These are phyloP conservation scores for Circaetus gallicus DNA, from an alignment of 2,113 vertebrate species.

Conservation along the genomic window DNA sequence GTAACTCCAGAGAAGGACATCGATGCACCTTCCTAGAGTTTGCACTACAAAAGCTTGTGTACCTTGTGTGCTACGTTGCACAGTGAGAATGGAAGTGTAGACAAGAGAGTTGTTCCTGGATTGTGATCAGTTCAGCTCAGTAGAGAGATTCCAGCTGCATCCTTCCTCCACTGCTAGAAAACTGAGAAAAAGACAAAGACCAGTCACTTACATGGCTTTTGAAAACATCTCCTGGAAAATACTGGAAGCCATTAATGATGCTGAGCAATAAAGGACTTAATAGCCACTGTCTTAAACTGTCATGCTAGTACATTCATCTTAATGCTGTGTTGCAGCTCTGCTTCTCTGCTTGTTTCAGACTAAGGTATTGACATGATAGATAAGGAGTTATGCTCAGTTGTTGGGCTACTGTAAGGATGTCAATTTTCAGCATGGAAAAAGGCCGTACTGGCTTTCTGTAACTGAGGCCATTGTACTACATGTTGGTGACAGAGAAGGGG, in stretches of 20 bases:
- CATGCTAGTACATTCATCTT: background rate
- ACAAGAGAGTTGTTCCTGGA: background rate
- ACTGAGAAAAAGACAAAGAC: background rate
- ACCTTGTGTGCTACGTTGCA: rapidly evolving
- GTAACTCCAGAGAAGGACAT: background rate
- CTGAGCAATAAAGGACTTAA: background rate
- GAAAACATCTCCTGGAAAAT: background rate
- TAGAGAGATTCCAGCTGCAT: background rate
- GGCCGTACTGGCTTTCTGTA: background rate
- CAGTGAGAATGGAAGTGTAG: background rate
- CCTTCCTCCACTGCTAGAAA: background rate
- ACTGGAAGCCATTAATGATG: background rate
- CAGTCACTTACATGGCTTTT: background rate
- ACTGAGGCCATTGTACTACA: rapidly evolving
- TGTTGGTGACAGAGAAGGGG: background rate
- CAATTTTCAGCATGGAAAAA: background rate
- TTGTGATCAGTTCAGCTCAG: background rate
- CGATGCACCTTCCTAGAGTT: background rate
- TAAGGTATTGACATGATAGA: background rate
- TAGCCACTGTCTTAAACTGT: background rate
- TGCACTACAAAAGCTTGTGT: rapidly evolving
- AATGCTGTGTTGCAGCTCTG: background rate
- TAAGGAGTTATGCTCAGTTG: background rate
- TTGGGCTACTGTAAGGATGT: background rate
- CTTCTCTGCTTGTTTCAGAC: background rate